Percentiles rank a stretch among this genome's conserved stretches.
Conservation (phyloP, 1,140 invertebrate species). For the Scylla paramamosain region DNA sequence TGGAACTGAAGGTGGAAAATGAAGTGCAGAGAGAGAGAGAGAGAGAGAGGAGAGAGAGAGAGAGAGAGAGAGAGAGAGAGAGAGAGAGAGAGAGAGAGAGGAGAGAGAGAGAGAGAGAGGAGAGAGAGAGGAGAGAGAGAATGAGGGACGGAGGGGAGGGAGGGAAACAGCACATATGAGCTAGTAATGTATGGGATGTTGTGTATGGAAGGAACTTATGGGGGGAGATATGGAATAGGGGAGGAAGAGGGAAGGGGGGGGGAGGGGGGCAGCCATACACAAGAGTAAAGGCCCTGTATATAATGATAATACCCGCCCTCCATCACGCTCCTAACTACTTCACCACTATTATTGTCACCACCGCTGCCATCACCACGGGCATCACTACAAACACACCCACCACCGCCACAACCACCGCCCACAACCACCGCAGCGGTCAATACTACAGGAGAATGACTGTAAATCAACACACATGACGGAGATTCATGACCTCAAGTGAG, state of each 20-base stretch:
- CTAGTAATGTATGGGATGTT: not conserved
- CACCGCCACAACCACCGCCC: too few relatives aligned
- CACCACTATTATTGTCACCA: not conserved
- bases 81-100: not conserved
- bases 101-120: not conserved
- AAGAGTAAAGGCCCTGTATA: not conserved
- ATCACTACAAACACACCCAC: not conserved
- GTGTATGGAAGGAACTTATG: not conserved
- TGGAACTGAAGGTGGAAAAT: too few relatives aligned
- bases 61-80: not conserved
- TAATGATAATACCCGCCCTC: not conserved
- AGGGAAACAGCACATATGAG: not conserved
- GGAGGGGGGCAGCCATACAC: not conserved
- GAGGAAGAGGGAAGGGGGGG: not conserved
- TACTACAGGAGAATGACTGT: not conserved
- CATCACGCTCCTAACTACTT: not conserved
- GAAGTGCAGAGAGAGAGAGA: not conserved
- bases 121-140: not conserved
- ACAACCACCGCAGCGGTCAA: too few relatives aligned
- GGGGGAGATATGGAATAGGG: not conserved
- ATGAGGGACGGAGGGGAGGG: not conserved
- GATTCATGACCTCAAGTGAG: constrained; percentile 10
- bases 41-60: constrained; percentile 18
- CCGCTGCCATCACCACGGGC: not conserved
- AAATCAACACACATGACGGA: not conserved